Percentiles rank a stretch among this genome's conserved stretches.
These are phyloP conservation scores for Matsumyia berberina DNA, from an alignment of 2,888 invertebrate genomes.

Conservation along the genomic window DNA sequence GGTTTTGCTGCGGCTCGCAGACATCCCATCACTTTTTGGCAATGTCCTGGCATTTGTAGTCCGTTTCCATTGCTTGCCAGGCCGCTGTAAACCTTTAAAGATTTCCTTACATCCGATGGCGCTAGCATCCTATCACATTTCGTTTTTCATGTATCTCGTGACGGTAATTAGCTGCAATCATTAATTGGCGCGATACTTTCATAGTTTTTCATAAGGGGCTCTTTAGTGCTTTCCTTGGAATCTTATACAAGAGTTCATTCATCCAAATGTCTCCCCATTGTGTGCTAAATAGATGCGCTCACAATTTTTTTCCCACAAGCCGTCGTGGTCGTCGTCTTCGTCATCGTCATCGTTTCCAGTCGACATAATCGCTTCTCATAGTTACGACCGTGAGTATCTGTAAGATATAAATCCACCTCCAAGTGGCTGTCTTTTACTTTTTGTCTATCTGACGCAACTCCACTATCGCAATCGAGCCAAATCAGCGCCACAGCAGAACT, in stretches of 20 bases:
- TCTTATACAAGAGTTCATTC: conserved; percentile 68
- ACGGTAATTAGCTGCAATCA: conserved; percentile 49
- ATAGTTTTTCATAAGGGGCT: conserved; percentile 23
- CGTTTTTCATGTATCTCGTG: conserved; percentile 19
- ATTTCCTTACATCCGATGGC: neutral
- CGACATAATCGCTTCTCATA: conserved; percentile 73
- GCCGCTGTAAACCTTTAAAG: no score
- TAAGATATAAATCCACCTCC: conserved; percentile 56
- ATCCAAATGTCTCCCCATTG: conserved; percentile 79
- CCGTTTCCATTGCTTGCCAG: no score
- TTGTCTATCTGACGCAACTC: conserved; percentile 50
- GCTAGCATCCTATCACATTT: neutral
- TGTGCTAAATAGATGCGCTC: conserved; percentile 80
- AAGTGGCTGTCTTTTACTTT: conserved; percentile 35
- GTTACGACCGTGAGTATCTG: conserved; percentile 68
- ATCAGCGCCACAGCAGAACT: conserved; percentile 11
- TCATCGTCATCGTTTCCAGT: conserved; percentile 44
- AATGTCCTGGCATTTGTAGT: no score
- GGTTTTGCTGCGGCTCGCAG: no score
- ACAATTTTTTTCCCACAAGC: conserved; percentile 75
- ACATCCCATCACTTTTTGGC: no score
- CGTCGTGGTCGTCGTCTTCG: conserved; percentile 51
- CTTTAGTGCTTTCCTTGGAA: conserved; percentile 10
- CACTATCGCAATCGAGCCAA: conserved; percentile 33
- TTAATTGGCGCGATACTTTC: conserved; percentile 45